Conservation (phyloP, 1,140 invertebrate genomes). For the Rhagoletis zephyria region DNA sequence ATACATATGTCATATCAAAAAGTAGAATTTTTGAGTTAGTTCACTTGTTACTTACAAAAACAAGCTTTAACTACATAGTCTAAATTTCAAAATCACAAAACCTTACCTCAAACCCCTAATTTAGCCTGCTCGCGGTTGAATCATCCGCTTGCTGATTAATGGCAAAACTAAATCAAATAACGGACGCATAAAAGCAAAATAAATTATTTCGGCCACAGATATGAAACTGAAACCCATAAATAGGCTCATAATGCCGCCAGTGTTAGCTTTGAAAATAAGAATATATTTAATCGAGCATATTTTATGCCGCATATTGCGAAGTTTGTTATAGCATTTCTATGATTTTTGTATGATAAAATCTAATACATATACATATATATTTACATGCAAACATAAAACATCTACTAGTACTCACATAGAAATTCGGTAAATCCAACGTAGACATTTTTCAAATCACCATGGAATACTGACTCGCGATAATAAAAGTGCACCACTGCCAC, state of each 20-base stretch:
- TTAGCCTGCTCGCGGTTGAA: not conserved
- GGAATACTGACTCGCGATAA: conserved; percentile 81
- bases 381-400: not conserved
- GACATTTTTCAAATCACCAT: conserved; percentile 80
- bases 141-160: conserved; percentile 4
- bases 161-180: conserved; percentile 59
- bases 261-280: conserved; percentile 78
- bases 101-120: not conserved
- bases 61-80: no score
- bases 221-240: conserved; percentile 87
- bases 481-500: conserved; percentile 83
- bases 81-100: not conserved
- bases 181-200: conserved; percentile 78
- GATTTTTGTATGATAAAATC: not conserved
- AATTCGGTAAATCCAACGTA: conserved; percentile 85
- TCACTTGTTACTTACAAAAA: no score
- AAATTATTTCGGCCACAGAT: conserved; percentile 82
- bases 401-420: conserved; percentile 75
- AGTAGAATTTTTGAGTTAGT: no score
- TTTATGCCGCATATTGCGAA: not conserved
- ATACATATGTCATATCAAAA: no score
- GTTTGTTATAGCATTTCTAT: not conserved
- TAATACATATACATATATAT: not conserved
- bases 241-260: conserved; percentile 84
- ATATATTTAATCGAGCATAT: not conserved